phyloP scores from a whole-genome alignment of 2,113 vertebrate species.

The Albula goreensis region DNA sequence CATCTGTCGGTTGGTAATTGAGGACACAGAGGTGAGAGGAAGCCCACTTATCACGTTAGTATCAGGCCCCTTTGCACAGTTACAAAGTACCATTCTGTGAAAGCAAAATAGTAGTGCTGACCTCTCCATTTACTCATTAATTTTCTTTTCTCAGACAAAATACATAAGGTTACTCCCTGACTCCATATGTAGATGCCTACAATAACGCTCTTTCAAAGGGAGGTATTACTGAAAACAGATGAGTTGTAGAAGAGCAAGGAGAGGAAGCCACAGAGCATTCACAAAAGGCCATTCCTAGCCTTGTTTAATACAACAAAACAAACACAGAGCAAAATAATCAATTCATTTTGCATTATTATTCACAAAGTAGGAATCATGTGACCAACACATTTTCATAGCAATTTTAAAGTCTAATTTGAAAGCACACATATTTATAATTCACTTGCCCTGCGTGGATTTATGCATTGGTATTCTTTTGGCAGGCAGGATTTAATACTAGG shows the following conservation, averaged over 20 bases:
- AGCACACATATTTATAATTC: slow-evolving; percentile 6
- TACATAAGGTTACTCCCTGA: too few species aligned
- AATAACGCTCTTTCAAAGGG: too few species aligned
- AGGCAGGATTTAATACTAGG: background rate
- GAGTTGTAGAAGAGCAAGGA: too few species aligned
- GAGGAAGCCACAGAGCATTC: background rate
- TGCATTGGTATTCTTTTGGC: background rate
- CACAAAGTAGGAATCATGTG: background rate
- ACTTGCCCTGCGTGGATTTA: background rate
- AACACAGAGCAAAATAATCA: background rate
- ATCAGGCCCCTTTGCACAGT: slow-evolving; percentile 40
- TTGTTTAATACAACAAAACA: background rate
- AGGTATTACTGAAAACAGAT: too few species aligned
- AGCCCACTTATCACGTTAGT: slow-evolving; percentile 37
- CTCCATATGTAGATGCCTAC: background rate
- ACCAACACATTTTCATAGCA: background rate
- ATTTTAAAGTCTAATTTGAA: slow-evolving; percentile 10
- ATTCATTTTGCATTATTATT: slow-evolving; percentile 14
- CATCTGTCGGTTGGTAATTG: slow-evolving; percentile 45
- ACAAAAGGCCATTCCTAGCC: background rate
- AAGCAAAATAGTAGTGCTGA: slow-evolving; percentile 31
- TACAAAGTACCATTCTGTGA: slow-evolving; percentile 29
- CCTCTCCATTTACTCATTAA: slow-evolving; percentile 46
- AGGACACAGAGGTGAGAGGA: slow-evolving; percentile 41
- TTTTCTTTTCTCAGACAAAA: background rate